phyloP scores from a whole-genome alignment of 2,113 vertebrate species.

The Phalacrocorax pelagicus region DNA sequence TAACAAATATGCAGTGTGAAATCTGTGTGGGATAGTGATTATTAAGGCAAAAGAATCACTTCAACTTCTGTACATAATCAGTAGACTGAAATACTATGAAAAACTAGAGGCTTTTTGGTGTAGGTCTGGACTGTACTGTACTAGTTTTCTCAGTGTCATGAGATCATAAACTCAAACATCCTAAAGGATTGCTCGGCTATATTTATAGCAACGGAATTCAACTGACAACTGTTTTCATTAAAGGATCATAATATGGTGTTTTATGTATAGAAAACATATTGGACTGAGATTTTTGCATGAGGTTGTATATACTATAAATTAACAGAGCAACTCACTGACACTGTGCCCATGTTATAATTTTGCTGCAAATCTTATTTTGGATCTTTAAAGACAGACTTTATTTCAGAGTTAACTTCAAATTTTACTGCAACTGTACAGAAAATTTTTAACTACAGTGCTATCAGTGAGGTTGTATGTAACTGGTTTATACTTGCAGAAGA shows the following conservation, averaged over 20 bases:
- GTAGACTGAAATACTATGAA: background rate
- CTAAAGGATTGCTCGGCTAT: background rate
- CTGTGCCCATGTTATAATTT: background rate
- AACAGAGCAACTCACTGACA: background rate
- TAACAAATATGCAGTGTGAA: background rate
- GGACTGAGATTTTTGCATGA: background rate
- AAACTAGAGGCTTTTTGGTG: background rate
- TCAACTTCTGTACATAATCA: background rate
- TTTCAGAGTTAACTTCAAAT: background rate
- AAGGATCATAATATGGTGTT: background rate
- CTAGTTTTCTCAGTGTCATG: background rate
- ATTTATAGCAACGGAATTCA: background rate
- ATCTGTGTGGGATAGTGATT: background rate
- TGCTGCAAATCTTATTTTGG: background rate
- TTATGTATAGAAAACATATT: background rate
- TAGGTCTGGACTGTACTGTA: background rate
- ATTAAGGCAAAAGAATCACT: background rate
- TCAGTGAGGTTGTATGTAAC: background rate
- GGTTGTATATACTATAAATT: background rate
- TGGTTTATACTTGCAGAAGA: background rate
- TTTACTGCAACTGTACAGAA: background rate
- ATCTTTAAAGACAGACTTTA: constrained; percentile 3
- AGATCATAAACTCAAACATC: background rate
- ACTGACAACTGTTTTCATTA: background rate
- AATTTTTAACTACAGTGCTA: background rate